Percentiles rank a stretch among this genome's conserved stretches.
These are phyloP conservation scores for Diabrotica virgifera DNA, from an alignment of 1,140 invertebrate species.

Conservation along the genomic window DNA sequence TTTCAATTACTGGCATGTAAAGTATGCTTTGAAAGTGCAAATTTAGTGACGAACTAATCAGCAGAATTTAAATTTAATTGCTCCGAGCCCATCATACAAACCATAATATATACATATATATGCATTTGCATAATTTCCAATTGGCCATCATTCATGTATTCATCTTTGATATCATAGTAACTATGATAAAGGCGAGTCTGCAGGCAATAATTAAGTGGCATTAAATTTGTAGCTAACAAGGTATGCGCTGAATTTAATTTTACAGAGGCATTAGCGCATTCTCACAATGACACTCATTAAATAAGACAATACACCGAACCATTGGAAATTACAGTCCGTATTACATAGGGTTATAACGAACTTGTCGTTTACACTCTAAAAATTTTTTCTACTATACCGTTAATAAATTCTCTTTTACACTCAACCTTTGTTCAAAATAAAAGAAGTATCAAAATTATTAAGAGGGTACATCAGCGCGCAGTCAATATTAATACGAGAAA, in stretches of 20 bases:
- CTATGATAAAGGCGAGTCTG: background rate
- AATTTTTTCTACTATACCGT: background rate
- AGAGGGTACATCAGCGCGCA: too few species aligned
- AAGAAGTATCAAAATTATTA: too few species aligned
- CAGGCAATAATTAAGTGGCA: background rate
- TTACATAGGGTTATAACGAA: background rate
- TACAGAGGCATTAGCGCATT: background rate
- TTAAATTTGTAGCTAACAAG: background rate
- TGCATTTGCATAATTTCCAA: background rate
- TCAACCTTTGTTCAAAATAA: too few species aligned
- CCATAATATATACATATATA: background rate
- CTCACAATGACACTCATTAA: slow-evolving; percentile 2
- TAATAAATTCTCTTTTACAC: too few species aligned
- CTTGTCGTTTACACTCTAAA: background rate
- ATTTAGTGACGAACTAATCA: background rate
- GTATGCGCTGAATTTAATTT: background rate
- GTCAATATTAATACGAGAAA: too few species aligned
- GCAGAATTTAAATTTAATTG: background rate
- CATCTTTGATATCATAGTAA: background rate
- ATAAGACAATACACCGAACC: background rate
- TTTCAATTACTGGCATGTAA: too few species aligned
- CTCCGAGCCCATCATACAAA: background rate
- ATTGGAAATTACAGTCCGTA: slow-evolving; percentile 2
- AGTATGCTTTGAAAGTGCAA: too few species aligned
- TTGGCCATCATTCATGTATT: background rate